Base-by-base conservation (phyloP, 1,140 invertebrate genomes). In the Hylaeus volcanicus region DNA sequence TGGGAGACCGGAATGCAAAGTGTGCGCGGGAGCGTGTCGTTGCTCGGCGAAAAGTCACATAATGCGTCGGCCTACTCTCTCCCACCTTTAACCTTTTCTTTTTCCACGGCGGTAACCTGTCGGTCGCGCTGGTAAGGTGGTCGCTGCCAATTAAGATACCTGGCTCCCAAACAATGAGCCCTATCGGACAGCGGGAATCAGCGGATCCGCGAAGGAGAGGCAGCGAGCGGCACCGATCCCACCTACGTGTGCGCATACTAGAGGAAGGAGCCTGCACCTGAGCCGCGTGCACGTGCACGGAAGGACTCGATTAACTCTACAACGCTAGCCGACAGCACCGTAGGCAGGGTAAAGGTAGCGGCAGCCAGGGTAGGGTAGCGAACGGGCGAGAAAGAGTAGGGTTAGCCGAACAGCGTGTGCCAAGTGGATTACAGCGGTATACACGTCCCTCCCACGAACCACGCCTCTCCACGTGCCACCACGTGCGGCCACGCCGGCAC, bases 401-500 rank as follows among this genome's bases (percentile, higher is more conserved):
- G 88, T 89, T 78, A 79, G 74, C 85, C 71, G 80, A 87, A 81
- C 79, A 85, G 88, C 88, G 89, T 91, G 89, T 91, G 89, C 89
- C 88, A 91, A 89, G 90, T 90, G 89, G 87, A 91, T 91, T 90
- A 86, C 88, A 80, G 75, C 85, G 76, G 74, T 81, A 61, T 81
- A 81, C 78, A 86, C 84, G 85, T 84, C 89, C 91, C 90, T 92
- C 89, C 90, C 89, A 91, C 90, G 86, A 91, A 90, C 90, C 91
- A 92, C 91, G 91, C 91, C 91, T 88, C 90, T 92, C 89, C 90
- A 91, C 91, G 89, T 90, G 90, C 87, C 86, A 86, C 87, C 88
- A 89, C 90, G 90, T 90, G 90, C 88, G 81, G 81, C 81, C 86
- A 73, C 75, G 74, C 68, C 71, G 79, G 43, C 66, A 53, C 60